Evolutionary conservation across 2,113 vertebrate species (phyloP).

Genomic region (Mustela nigripes): DNA sequence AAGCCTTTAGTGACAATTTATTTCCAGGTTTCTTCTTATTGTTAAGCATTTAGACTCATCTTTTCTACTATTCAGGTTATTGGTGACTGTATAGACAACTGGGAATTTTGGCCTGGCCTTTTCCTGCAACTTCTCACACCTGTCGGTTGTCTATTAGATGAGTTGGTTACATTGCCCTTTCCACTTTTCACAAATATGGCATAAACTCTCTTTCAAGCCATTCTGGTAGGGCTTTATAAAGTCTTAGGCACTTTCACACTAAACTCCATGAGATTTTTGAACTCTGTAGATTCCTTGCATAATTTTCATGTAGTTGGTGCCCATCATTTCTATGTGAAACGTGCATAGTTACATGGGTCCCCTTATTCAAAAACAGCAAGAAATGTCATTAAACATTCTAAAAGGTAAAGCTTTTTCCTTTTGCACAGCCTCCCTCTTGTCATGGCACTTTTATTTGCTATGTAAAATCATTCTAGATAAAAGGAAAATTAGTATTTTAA

Average conservation of each 20-base stretch:
- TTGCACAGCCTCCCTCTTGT: neutral
- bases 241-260: neutral
- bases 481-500: constrained; percentile 44
- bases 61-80: neutral
- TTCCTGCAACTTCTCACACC: constrained; percentile 22
- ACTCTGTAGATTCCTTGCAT: neutral
- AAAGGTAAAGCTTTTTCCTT: neutral
- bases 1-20: neutral
- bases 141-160: constrained; percentile 55
- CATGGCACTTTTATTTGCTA: neutral
- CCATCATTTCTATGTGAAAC: neutral
- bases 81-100: neutral
- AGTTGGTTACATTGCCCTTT: constrained; percentile 55
- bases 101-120: neutral
- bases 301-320: neutral
- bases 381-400: neutral
- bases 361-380: neutral
- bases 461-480: neutral
- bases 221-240: neutral
- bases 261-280: neutral
- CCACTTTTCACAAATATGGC: constrained; percentile 19
- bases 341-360: neutral
- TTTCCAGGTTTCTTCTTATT: neutral
- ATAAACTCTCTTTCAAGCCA: constrained; percentile 19
- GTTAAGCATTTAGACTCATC: neutral